A percentile compares a stretch with the other conserved stretches of the same genome.
phyloP scores from a whole-genome alignment of 2,113 vertebrate genomes.

The Urocolius indicus region DNA sequence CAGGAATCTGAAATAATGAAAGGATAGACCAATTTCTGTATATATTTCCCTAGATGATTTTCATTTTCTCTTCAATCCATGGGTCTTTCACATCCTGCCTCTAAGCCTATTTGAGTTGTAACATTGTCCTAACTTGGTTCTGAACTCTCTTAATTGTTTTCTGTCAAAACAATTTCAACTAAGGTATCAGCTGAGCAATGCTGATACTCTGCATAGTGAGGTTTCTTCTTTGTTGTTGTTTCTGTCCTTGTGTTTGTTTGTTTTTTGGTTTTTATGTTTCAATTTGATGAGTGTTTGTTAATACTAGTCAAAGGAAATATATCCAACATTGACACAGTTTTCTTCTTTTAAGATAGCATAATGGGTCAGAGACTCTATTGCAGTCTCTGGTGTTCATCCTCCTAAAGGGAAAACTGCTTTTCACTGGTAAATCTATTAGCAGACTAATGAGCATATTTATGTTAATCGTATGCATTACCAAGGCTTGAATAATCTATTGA shows the following conservation, averaged over 20 bases:
- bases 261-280: too few relatives aligned
- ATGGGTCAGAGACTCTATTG: neutral
- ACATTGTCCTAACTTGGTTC: neutral
- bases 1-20: neutral
- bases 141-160: neutral
- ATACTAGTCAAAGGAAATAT: neutral
- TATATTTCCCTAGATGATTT: neutral
- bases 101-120: accelerated
- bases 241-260: too few relatives aligned
- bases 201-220: neutral
- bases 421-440: neutral
- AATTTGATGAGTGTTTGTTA: neutral
- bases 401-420: neutral
- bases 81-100: neutral
- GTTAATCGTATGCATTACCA: conserved; percentile 13
- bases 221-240: neutral
- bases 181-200: neutral
- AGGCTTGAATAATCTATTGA: conserved; percentile 32
- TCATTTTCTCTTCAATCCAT: neutral
- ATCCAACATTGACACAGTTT: neutral
- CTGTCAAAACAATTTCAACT: neutral
- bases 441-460: conserved; percentile 28
- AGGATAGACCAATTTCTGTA: neutral
- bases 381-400: neutral
- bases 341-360: neutral